Conservation (phyloP, 2,888 invertebrate species). For the Rotaria sp. region DNA sequence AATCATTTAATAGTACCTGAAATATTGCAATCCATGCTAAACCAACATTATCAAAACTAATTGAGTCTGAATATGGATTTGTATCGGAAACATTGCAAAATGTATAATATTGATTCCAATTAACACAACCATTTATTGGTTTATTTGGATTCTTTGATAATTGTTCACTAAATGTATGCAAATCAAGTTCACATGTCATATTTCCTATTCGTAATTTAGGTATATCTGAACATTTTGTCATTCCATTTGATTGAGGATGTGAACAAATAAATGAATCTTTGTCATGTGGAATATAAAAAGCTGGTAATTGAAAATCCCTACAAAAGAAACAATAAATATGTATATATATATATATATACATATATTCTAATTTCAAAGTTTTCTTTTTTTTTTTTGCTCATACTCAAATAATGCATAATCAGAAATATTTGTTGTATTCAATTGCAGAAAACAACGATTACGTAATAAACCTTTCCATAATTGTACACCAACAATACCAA, state of each 20-base stretch:
- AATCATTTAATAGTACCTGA: slow-evolving; percentile 63
- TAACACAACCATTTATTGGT: slow-evolving; percentile 65
- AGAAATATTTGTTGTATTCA: slow-evolving; percentile 57
- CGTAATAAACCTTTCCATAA: slow-evolving; percentile 95
- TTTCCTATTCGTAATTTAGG: slow-evolving; percentile 5
- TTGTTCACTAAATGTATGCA: neutral
- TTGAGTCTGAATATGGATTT: slow-evolving; percentile 97
- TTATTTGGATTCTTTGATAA: neutral
- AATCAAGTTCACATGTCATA: slow-evolving; percentile 2
- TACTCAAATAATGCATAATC: slow-evolving; percentile 32
- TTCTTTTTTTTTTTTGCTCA: neutral
- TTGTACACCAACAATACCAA: slow-evolving; percentile 98
- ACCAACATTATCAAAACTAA: slow-evolving; percentile 98
- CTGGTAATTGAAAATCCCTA: slow-evolving; percentile 42
- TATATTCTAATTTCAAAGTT: neutral
- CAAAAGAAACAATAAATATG: slow-evolving; percentile 41
- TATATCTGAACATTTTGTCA: slow-evolving; percentile 42
- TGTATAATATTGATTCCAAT: slow-evolving; percentile 98
- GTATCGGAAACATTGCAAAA: slow-evolving; percentile 81
- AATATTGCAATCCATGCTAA: slow-evolving; percentile 99
- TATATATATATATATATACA: too few species aligned
- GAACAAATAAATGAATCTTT: slow-evolving; percentile 90
- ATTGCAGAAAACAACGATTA: slow-evolving; percentile 78
- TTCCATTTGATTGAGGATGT: slow-evolving; percentile 77
- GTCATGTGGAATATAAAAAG: slow-evolving; percentile 45